Percentiles rank a stretch among this genome's conserved stretches.
These are phyloP conservation scores for Julus scandinavius DNA, from an alignment of 2,888 invertebrate species.

Conservation along the genomic window DNA sequence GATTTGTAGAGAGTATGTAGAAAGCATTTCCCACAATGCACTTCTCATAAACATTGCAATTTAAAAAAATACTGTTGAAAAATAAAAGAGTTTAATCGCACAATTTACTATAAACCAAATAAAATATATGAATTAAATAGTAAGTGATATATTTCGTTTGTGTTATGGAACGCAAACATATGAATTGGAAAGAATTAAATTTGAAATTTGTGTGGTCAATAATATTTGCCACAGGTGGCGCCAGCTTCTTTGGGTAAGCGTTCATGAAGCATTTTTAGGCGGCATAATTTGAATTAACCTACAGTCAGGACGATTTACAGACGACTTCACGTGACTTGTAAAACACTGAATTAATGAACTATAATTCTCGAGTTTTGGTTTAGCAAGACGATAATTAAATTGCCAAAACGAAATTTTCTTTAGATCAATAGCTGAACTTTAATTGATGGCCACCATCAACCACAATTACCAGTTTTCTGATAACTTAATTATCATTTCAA, in stretches of 20 bases:
- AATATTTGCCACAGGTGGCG: neutral
- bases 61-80: neutral
- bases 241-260: neutral
- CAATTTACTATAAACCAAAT: neutral
- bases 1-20: neutral
- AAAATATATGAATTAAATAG: neutral
- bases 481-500: too few species aligned
- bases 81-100: neutral
- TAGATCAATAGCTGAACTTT: too few species aligned
- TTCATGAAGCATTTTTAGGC: neutral
- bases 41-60: neutral
- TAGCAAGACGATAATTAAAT: too few species aligned
- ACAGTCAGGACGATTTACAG: too few species aligned
- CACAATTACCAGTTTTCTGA: too few species aligned
- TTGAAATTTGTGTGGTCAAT: too few species aligned
- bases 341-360: too few species aligned
- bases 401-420: too few species aligned
- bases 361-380: too few species aligned
- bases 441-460: too few species aligned
- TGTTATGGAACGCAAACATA: neutral
- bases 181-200: neutral
- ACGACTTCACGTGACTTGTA: too few species aligned
- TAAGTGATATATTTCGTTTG: neutral
- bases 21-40: conserved; percentile 5
- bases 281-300: neutral